Percentiles rank a stretch among this genome's conserved stretches.
Conservation (phyloP, 2,888 invertebrate species). For the Tenthredo livida region DNA sequence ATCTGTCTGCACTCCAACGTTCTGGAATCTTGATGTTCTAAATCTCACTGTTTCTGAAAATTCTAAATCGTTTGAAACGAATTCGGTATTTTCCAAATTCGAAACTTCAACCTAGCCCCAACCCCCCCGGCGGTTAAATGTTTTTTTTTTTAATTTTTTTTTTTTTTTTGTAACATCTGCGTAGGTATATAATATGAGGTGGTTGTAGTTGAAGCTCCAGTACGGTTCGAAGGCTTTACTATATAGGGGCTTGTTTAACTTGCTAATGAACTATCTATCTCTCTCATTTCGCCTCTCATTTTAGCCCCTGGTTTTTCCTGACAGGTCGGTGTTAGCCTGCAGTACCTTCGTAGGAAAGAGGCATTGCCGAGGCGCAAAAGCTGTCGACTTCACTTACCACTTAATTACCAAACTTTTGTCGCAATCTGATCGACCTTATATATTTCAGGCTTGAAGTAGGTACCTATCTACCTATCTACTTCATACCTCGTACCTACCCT, state of each 20-base stretch:
- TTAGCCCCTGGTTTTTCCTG: conserved; percentile 21
- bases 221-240: conserved; percentile 46
- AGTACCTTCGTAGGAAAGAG: not conserved
- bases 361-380: conserved; percentile 16
- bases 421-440: conserved; percentile 54
- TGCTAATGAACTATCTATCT: conserved; percentile 48
- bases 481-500: not conserved
- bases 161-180: not conserved
- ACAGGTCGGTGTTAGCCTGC: not conserved
- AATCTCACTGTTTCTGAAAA: not conserved
- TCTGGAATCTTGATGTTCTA: no score
- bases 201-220: not conserved
- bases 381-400: conserved; percentile 62
- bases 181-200: not conserved
- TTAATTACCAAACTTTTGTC: conserved; percentile 71
- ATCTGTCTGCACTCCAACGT: no score
- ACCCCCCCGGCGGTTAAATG: not conserved
- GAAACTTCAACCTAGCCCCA: not conserved
- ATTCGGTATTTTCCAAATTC: not conserved
- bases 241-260: conserved; percentile 41
- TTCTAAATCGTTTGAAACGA: not conserved
- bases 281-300: conserved; percentile 40
- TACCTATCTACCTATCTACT: not conserved
- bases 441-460: conserved; percentile 1
- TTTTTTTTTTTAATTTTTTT: no score